Conservation (phyloP, 2,888 invertebrate genomes). For the Orchesella flavescens region DNA sequence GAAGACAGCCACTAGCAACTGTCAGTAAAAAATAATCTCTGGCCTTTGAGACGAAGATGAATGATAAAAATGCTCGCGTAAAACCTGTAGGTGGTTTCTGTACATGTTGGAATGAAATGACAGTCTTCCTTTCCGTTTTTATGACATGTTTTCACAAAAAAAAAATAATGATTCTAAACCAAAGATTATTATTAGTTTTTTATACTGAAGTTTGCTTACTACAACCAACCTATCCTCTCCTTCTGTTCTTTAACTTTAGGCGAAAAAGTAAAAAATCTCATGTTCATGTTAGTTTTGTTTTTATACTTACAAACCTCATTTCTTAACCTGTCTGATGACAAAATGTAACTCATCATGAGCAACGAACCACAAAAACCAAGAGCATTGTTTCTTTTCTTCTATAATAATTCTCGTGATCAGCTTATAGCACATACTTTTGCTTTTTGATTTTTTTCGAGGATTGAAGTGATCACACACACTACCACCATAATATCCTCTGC, state of each 20-base stretch:
- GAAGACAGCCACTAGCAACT: too few species aligned
- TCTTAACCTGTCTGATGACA: constrained; percentile 9
- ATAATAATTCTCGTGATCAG: constrained; percentile 21
- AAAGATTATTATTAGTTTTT: constrained; percentile 11
- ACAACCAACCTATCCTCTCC: constrained; percentile 14
- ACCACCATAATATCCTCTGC: too few species aligned
- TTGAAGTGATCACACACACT: too few species aligned
- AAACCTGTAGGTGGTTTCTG: not conserved
- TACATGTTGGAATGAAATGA: constrained; percentile 31
- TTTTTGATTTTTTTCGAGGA: too few species aligned
- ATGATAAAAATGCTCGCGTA: constrained; percentile 15
- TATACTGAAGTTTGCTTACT: constrained; percentile 20
- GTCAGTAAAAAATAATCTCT: constrained; percentile 15
- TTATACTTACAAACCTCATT: not conserved
- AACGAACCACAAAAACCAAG: constrained; percentile 28
- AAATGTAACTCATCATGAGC: not conserved
- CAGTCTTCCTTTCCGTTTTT: constrained; percentile 28
- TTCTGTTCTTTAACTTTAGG: not conserved
- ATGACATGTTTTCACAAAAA: constrained; percentile 1
- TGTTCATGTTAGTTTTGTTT: not conserved
- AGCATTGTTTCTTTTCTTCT: constrained; percentile 26
- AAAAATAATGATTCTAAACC: not conserved
- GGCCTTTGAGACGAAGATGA: constrained; percentile 34
- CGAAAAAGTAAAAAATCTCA: not conserved
- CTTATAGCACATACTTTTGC: not conserved